Evolutionary conservation across 2,888 invertebrate genomes (phyloP).

Genomic region (Hofmannophila pseudospretella): DNA sequence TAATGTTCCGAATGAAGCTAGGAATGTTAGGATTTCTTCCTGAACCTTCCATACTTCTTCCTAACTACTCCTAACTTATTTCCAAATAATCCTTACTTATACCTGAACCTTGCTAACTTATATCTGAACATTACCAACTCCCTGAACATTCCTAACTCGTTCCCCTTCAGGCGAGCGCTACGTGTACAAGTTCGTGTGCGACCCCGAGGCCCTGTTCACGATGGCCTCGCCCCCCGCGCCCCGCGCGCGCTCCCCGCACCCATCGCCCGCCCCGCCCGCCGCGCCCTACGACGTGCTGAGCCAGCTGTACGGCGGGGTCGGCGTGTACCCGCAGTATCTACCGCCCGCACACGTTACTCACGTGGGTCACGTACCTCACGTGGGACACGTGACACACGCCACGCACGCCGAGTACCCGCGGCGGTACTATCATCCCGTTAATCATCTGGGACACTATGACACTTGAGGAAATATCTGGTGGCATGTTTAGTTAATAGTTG

Average conservation of each 20-base stretch:
- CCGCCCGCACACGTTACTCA: constrained; percentile 18
- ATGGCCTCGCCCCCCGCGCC: constrained; percentile 72
- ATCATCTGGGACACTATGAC: constrained; percentile 18
- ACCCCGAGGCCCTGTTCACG: constrained; percentile 92
- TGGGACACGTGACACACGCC: too few species aligned
- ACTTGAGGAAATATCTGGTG: too few species aligned
- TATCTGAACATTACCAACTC: too few species aligned
- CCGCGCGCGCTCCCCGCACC: constrained; percentile 23
- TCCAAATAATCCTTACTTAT: too few species aligned
- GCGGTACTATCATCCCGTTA: constrained; percentile 30
- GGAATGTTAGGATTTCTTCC: too few species aligned
- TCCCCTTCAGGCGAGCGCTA: constrained; percentile 88
- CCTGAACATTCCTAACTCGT: too few species aligned
- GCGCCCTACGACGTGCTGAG: constrained; percentile 42
- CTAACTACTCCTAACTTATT: too few species aligned
- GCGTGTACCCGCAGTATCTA: constrained; percentile 40
- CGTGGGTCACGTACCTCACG: too few species aligned
- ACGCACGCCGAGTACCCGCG: constrained; percentile 25
- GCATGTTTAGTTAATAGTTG: too few species aligned
- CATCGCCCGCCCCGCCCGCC: constrained; percentile 17
- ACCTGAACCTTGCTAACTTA: too few species aligned
- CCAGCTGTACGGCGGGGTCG: constrained; percentile 41
- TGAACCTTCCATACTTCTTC: too few species aligned
- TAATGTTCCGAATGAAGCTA: too few species aligned
- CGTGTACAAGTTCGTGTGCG: constrained; percentile 98